Percentiles rank a stretch among this genome's conserved stretches.
Conservation (phyloP, 2,888 invertebrate genomes). For the Watsonalla binaria region DNA sequence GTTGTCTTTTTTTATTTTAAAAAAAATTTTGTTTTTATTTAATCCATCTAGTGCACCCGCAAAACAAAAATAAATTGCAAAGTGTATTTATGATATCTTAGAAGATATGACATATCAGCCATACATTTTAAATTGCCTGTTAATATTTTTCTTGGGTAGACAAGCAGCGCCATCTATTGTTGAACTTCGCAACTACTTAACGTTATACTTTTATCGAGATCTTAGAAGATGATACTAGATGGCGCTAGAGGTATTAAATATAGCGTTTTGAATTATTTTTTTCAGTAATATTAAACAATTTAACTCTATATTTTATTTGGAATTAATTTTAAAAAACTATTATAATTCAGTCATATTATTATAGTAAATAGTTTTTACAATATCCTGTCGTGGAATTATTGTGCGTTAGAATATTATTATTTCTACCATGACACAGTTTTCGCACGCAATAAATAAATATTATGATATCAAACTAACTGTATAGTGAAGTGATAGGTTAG, state of each 20-base stretch:
- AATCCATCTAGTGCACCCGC: not conserved
- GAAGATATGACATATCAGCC: no score
- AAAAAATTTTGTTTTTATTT: not conserved
- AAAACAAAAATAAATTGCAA: not conserved
- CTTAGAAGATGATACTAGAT: constrained; percentile 34
- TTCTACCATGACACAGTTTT: no score
- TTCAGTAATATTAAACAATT: no score
- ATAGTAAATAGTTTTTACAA: no score
- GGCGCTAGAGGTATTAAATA: constrained; percentile 7
- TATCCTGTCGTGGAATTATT: no score
- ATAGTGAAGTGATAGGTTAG: not conserved
- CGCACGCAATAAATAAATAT: not conserved
- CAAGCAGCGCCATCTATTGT: constrained; percentile 16
- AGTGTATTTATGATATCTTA: not conserved
- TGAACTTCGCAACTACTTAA: not conserved
- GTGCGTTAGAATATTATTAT: not conserved
- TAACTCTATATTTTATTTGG: no score
- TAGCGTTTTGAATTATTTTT: no score
- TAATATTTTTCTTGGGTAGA: not conserved
- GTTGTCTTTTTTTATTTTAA: not conserved
- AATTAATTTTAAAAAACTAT: no score
- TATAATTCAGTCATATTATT: no score
- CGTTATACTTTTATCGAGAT: constrained; percentile 10
- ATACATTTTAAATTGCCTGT: not conserved
- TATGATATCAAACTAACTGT: constrained; percentile 1